Percentiles rank a stretch among this genome's conserved stretches.
Conservation (phyloP, 2,113 vertebrate genomes). For the Cathartes aura region DNA sequence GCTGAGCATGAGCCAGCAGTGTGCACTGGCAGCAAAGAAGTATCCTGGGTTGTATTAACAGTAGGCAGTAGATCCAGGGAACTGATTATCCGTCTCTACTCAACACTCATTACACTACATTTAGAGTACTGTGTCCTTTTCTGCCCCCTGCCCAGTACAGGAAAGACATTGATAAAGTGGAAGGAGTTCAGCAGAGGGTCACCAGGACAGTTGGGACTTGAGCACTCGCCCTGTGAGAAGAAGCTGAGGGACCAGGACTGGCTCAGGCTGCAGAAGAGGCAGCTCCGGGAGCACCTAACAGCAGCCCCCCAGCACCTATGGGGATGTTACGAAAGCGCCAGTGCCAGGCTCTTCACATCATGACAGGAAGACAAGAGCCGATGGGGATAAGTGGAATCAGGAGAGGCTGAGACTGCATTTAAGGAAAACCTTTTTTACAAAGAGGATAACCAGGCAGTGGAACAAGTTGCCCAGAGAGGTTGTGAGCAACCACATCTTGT, state of each 20-base stretch:
- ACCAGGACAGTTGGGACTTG: not conserved
- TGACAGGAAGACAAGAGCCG: not conserved
- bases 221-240: not conserved
- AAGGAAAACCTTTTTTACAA: not conserved
- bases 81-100: not conserved
- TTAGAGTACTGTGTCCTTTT: not conserved
- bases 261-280: not conserved
- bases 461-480: not conserved
- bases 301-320: accelerated
- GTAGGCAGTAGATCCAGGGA: not conserved
- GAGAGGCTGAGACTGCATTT: not conserved
- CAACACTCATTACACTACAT: not conserved
- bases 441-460: not conserved
- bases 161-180: not conserved
- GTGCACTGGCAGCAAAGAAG: not conserved
- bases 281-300: not conserved
- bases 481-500: not conserved
- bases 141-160: not conserved
- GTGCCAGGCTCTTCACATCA: not conserved
- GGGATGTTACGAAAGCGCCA: not conserved
- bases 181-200: not conserved
- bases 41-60: not conserved
- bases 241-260: not conserved
- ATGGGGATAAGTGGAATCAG: not conserved
- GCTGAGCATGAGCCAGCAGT: not conserved